These are phyloP conservation scores for Leptinotarsa texana DNA, from an alignment of 1,140 invertebrate genomes.

Conservation along the genomic window DNA sequence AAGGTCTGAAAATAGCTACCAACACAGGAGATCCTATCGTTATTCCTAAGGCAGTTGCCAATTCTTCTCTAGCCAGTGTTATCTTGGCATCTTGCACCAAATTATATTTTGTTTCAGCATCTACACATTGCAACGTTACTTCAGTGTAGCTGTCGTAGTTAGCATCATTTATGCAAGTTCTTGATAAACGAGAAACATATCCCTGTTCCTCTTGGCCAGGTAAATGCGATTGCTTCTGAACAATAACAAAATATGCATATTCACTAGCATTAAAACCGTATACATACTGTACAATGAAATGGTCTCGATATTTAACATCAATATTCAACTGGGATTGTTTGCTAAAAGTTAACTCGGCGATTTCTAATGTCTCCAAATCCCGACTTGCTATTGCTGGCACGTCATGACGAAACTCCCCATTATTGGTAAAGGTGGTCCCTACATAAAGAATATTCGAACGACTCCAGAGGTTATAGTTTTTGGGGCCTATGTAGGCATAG, in stretches of 20 bases:
- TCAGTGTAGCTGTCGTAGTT: constrained; percentile 96
- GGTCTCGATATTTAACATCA: constrained; percentile 92
- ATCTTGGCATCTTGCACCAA: constrained; percentile 90
- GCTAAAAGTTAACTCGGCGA: constrained; percentile 82
- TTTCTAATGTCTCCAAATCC: constrained; percentile 75
- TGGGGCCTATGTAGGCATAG: constrained; percentile 92
- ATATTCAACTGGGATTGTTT: constrained; percentile 87
- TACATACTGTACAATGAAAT: constrained; percentile 92
- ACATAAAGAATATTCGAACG: constrained; percentile 87
- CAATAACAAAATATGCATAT: constrained; percentile 93
- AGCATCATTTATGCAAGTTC: constrained; percentile 91
- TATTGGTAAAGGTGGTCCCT: constrained; percentile 91
- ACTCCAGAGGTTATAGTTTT: constrained; percentile 77
- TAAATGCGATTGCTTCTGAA: constrained; percentile 89
- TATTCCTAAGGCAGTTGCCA: constrained; percentile 80
- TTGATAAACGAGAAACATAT: constrained; percentile 85
- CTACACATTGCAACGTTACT: constrained; percentile 84
- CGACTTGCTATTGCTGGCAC: constrained; percentile 91
- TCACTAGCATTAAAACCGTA: constrained; percentile 94
- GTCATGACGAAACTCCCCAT: constrained; percentile 89
- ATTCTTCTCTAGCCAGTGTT: constrained; percentile 74
- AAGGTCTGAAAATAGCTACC: constrained; percentile 82
- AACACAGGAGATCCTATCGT: constrained; percentile 76
- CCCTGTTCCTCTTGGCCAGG: constrained; percentile 85
- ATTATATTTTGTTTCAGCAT: constrained; percentile 75